A percentile compares a stretch with the other conserved stretches of the same genome.
Evolutionary conservation across 2,797 vertebrate species (phyloP).

Genomic region (Pseudopleuronectes americanus): DNA sequence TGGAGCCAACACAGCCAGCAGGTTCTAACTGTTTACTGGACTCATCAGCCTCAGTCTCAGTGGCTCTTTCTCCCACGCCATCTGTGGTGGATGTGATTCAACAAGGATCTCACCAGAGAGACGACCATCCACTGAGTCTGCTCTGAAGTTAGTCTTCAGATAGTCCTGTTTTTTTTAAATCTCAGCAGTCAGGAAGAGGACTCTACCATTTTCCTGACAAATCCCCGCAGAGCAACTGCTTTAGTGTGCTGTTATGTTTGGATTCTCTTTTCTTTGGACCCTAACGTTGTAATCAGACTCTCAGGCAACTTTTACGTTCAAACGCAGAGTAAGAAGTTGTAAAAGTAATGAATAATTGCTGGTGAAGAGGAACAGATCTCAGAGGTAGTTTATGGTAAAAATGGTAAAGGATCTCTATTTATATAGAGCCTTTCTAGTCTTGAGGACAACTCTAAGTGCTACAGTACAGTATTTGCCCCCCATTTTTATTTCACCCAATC

Average conservation of each 20-base stretch:
- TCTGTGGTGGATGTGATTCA: slow-evolving; percentile 20
- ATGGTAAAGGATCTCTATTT: no score
- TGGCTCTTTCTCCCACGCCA: slow-evolving; percentile 4
- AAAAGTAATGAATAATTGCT: no score
- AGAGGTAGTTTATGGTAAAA: no score
- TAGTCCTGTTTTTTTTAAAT: not conserved
- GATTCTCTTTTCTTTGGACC: no score
- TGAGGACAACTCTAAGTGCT: no score
- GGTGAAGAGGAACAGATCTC: no score
- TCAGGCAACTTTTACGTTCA: no score
- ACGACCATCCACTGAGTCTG: not conserved
- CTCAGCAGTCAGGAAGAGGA: slow-evolving; percentile 10
- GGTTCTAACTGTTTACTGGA: not conserved
- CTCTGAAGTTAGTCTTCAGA: slow-evolving; percentile 15
- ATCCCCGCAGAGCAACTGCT: not conserved
- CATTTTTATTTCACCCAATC: no score
- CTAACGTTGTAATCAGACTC: no score
- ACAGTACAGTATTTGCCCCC: no score
- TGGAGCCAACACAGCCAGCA: not conserved
- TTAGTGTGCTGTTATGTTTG: not conserved
- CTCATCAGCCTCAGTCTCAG: not conserved
- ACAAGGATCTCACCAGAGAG: slow-evolving; percentile 9
- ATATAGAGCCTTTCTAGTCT: no score
- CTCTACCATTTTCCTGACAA: not conserved
- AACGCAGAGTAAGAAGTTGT: no score